phyloP scores from a whole-genome alignment of 2,113 vertebrate species.

The Manacus vitellinus region DNA sequence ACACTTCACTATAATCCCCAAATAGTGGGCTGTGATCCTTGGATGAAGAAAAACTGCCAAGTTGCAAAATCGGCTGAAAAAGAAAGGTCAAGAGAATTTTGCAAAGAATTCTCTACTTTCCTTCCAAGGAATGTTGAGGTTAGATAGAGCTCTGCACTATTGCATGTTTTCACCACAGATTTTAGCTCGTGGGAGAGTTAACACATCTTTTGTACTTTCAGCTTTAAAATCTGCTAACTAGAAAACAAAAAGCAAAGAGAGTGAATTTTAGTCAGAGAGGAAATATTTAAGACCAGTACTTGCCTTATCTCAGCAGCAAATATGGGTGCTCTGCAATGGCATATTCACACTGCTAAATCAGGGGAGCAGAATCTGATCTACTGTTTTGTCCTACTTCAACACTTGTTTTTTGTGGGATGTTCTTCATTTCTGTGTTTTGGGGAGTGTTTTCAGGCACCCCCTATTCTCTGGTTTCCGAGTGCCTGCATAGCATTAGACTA shows the following conservation, averaged over 20 bases:
- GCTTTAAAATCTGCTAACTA: neutral
- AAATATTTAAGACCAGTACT: neutral
- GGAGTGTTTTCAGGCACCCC: accelerated
- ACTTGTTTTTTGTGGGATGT: accelerated
- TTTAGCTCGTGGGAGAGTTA: neutral
- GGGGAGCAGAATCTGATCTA: neutral
- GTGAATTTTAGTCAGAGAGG: neutral
- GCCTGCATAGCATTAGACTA: neutral
- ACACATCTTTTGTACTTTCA: neutral
- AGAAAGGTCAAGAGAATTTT: neutral
- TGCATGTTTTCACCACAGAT: neutral
- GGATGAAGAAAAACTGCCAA: neutral
- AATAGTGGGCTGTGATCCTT: neutral
- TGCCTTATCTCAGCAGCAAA: neutral
- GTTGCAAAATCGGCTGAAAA: slow-evolving; percentile 8
- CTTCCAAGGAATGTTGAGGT: neutral
- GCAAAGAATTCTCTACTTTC: neutral
- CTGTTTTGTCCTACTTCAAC: neutral
- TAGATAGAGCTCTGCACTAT: neutral
- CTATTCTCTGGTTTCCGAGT: neutral
- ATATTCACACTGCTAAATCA: neutral
- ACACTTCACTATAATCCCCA: neutral
- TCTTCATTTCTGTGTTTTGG: neutral
- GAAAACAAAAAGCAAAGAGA: neutral
- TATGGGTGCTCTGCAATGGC: neutral